phyloP scores from a whole-genome alignment of 1,140 invertebrate species.

The Drosophila repletoides region DNA sequence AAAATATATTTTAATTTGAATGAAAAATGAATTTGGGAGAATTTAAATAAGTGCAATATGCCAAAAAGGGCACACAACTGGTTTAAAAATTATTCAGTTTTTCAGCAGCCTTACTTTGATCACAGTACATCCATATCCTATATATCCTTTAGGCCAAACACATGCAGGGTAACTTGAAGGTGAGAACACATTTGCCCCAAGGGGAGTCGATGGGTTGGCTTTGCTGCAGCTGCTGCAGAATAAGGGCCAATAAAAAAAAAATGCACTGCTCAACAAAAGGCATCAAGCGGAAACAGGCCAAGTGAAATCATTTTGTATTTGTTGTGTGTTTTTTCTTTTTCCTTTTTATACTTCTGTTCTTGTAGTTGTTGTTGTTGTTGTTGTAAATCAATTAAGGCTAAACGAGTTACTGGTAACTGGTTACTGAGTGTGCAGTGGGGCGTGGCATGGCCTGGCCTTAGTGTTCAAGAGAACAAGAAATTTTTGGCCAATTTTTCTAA shows the following conservation, averaged over 20 bases:
- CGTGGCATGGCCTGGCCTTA: not conserved
- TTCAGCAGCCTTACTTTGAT: too few relatives aligned
- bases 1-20: not conserved
- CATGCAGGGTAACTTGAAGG: not conserved
- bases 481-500: constrained; percentile 42
- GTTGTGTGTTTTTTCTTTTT: constrained; percentile 32
- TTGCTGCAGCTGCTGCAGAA: constrained; percentile 22
- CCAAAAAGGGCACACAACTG: too few relatives aligned
- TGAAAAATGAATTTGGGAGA: too few relatives aligned
- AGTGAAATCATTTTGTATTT: constrained; percentile 51
- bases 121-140: too few relatives aligned
- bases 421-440: not conserved
- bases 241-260: constrained; percentile 28
- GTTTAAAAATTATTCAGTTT: too few relatives aligned
- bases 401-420: constrained; percentile 14
- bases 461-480: constrained; percentile 16
- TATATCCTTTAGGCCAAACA: too few relatives aligned
- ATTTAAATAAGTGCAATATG: too few relatives aligned
- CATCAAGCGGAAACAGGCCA: constrained; percentile 28
- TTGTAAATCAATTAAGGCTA: constrained; percentile 46
- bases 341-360: not conserved
- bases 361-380: constrained; percentile 25
- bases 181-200: not conserved
- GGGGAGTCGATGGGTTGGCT: not conserved
- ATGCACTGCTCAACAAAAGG: constrained; percentile 14